Conservation (phyloP, 2,113 vertebrate species). For the Takifugu flavidus region DNA sequence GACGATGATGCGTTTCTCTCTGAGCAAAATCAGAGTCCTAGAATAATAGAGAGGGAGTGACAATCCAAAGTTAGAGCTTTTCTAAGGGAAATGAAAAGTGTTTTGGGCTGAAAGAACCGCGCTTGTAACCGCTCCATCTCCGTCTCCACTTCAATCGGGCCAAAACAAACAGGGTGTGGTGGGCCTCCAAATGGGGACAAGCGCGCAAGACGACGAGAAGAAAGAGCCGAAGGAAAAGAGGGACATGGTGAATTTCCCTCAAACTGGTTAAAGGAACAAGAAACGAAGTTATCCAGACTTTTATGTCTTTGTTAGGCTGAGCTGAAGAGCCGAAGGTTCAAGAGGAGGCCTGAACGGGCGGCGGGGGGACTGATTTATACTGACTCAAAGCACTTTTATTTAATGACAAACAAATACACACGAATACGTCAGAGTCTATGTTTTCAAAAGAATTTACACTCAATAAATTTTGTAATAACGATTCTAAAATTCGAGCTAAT, state of each 20-base stretch:
- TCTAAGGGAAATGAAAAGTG: slow-evolving; percentile 24
- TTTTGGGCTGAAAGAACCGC: slow-evolving; percentile 66
- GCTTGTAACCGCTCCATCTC: slow-evolving; percentile 82
- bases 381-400: no score
- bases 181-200: slow-evolving; percentile 67
- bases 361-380: background rate
- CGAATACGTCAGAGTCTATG: no score
- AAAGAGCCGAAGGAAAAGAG: slow-evolving; percentile 67
- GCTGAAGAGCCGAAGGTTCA: slow-evolving; percentile 11
- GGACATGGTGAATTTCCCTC: slow-evolving; percentile 76
- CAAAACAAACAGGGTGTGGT: slow-evolving; percentile 86
- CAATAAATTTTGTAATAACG: no score
- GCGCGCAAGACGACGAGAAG: slow-evolving; percentile 47
- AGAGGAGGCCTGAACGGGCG: slow-evolving; percentile 2
- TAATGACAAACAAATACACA: no score
- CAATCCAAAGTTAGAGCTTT: slow-evolving; percentile 74
- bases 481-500: no score
- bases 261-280: slow-evolving; percentile 64
- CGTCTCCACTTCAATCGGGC: slow-evolving; percentile 72
- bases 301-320: slow-evolving; percentile 36
- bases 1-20: background rate
- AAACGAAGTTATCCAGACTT: slow-evolving; percentile 30
- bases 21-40: background rate
- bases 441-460: no score
- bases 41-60: slow-evolving; percentile 70